A percentile compares a stretch with the other conserved stretches of the same genome.
Evolutionary conservation across 92 coral and sea anemone genomes (phyloP).

Genomic region (Chrysogorgia sp.): DNA sequence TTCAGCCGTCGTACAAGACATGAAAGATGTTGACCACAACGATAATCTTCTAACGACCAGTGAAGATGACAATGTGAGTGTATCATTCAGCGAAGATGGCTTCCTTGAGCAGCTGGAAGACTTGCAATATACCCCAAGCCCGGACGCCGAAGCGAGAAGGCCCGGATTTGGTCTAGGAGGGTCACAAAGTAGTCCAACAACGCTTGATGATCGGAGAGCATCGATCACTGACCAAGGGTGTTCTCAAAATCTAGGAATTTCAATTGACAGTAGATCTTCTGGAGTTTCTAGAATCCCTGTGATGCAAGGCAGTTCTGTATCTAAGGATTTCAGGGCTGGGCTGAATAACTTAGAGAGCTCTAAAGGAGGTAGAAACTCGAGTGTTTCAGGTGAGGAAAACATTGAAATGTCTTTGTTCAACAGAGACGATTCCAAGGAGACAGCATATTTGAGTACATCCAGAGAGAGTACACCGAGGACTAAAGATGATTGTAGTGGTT

Average conservation of each 20-base stretch:
- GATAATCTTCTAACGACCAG: constrained; percentile 19
- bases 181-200: too few relatives aligned
- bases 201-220: background rate
- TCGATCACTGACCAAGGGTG: background rate
- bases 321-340: background rate
- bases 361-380: background rate
- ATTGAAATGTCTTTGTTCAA: constrained; percentile 9
- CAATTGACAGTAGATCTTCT: background rate
- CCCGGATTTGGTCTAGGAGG: background rate
- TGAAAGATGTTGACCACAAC: background rate
- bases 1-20: background rate
- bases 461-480: constrained; percentile 1
- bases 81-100: constrained; percentile 38
- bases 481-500: background rate
- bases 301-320: constrained; percentile 7
- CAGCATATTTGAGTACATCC: background rate
- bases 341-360: background rate
- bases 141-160: constrained; percentile 20
- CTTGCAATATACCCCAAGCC: constrained; percentile 28
- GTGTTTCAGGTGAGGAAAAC: constrained; percentile 4
- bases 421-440: background rate
- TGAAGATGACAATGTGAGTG: constrained; percentile 25
- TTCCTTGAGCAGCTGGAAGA: constrained; percentile 40
- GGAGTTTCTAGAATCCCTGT: constrained; percentile 7
- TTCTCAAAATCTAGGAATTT: background rate